Percentiles rank a stretch among this genome's conserved stretches.
phyloP scores from a whole-genome alignment of 2,797 vertebrate genomes.

The Xiphophorus birchmanni region DNA sequence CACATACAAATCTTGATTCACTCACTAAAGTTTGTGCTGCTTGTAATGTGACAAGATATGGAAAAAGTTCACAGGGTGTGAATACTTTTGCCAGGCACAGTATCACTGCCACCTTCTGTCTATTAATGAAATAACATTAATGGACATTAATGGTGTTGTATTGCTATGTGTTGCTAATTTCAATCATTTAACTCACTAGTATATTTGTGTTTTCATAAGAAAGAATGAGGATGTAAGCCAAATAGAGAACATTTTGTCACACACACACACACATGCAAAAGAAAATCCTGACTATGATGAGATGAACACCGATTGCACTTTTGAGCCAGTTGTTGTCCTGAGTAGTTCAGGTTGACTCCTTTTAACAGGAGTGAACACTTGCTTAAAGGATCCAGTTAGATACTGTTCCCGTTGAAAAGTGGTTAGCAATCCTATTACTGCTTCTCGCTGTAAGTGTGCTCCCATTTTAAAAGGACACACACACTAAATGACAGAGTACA shows the following conservation, averaged over 20 bases:
- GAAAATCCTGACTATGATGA: neutral
- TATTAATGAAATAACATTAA: neutral
- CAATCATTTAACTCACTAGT: neutral
- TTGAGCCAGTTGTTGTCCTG: neutral
- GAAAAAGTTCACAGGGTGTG: neutral
- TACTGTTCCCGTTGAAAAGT: conserved; percentile 35
- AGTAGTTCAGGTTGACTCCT: neutral
- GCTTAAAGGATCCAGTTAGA: conserved; percentile 26
- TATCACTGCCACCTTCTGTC: neutral
- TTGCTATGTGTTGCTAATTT: neutral
- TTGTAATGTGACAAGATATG: neutral
- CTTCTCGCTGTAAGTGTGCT: conserved; percentile 32
- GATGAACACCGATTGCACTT: neutral
- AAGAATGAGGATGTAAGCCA: neutral
- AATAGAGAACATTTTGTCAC: neutral
- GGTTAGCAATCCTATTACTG: conserved; percentile 46
- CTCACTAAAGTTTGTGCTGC: neutral
- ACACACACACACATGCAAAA: too few species aligned
- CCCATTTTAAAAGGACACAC: conserved; percentile 40
- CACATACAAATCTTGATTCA: neutral
- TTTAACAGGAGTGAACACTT: conserved; percentile 9
- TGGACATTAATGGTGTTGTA: neutral
- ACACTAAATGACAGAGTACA: conserved; percentile 57
- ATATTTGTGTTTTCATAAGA: neutral
- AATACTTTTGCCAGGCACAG: neutral